Evolutionary conservation across 2,888 invertebrate genomes (phyloP).

Genomic region (Netelia virgata): DNA sequence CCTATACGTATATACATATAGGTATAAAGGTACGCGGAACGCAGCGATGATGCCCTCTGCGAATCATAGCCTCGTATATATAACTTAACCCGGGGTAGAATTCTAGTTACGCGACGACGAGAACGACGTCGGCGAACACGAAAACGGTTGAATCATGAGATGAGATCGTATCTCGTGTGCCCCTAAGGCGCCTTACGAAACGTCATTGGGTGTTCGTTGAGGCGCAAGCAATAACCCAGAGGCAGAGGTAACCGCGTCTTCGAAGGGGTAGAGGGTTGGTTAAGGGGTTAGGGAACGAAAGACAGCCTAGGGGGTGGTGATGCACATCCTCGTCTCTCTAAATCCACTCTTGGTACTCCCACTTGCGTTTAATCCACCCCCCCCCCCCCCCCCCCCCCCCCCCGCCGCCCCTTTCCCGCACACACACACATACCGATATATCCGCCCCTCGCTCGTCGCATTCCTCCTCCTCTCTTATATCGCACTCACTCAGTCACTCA

Average conservation of each 20-base stretch:
- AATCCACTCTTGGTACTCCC: constrained; percentile 46
- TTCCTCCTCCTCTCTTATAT: background rate
- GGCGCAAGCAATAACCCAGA: constrained; percentile 76
- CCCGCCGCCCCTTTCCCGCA: background rate
- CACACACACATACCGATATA: too few species aligned
- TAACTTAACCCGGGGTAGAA: background rate
- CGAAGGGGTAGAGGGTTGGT: constrained; percentile 28
- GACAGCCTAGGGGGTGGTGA: constrained; percentile 45
- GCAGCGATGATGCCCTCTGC: background rate
- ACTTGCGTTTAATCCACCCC: constrained; percentile 21
- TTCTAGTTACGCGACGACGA: constrained; percentile 50
- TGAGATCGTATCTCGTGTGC: constrained; percentile 59
- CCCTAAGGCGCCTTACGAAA: constrained; percentile 77
- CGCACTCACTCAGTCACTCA: constrained; percentile 30
- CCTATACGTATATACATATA: background rate
- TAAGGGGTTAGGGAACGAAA: constrained; percentile 28
- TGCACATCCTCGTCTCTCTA: constrained; percentile 58
- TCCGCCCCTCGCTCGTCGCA: background rate
- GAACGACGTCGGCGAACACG: constrained; percentile 28
- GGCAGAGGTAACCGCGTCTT: constrained; percentile 31
- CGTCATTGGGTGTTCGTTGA: constrained; percentile 77
- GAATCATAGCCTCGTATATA: background rate
- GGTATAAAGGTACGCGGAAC: background rate
- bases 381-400: background rate
- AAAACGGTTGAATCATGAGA: constrained; percentile 54